These are phyloP conservation scores for Clarias fuscus DNA, from an alignment of 2,797 vertebrate genomes.

Conservation along the genomic window DNA sequence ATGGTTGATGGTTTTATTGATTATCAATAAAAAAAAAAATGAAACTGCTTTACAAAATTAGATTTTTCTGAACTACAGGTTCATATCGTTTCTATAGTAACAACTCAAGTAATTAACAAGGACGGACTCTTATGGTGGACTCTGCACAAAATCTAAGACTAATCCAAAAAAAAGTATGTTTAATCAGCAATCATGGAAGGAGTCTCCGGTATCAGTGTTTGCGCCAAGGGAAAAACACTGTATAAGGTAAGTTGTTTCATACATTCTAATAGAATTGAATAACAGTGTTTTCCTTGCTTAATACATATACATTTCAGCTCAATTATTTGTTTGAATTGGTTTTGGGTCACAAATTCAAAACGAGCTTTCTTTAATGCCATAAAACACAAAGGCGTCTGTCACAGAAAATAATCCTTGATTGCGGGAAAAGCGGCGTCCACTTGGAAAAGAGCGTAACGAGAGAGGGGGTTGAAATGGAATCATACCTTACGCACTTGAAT, in stretches of 20 bases:
- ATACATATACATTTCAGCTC: not conserved
- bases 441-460: constrained; percentile 69
- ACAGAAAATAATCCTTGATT: constrained; percentile 64
- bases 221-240: not conserved
- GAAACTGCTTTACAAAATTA: not conserved
- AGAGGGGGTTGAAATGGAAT: constrained; percentile 77
- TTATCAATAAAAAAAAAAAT: not conserved
- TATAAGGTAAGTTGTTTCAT: not conserved
- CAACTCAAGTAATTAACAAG: too few species aligned
- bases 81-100: not conserved
- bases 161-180: not conserved
- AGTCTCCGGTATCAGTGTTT: not conserved
- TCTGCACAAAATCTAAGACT: not conserved
- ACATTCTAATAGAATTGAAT: not conserved
- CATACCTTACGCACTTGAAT: constrained; percentile 78
- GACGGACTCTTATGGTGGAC: not conserved
- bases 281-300: not conserved
- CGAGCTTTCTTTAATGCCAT: not conserved
- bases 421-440: constrained; percentile 66
- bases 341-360: not conserved
- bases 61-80: not conserved
- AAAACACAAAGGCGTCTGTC: constrained; percentile 55
- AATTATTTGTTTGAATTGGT: not conserved
- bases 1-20: not conserved
- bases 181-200: not conserved